Base-by-base conservation (phyloP, 2,888 invertebrate genomes). In the Melanostoma scalare region DNA sequence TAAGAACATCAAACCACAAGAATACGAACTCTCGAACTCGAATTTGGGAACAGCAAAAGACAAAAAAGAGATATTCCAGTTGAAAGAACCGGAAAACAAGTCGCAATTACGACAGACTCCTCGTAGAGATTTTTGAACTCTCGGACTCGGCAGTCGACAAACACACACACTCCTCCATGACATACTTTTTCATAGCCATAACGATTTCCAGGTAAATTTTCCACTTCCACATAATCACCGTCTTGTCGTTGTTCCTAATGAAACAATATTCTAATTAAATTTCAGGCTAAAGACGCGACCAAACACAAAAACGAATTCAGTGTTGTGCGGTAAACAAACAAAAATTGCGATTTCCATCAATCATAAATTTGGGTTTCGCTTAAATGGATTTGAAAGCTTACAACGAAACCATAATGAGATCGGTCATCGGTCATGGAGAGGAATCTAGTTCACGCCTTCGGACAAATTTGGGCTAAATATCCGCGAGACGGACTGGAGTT, bases 381-480 rank as follows among this genome's bases (percentile, higher is more conserved):
- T 77, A 72, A 81, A 68, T 48, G 77, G 56, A 72, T 71, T 44
- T 38, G 30, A 36, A 50, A 46, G 60, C 65, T 71, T 69, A 80
- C 75, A 60, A 53, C 42, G 6, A 35, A 61, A 58, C 50, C 56
- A 74, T 44, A 63, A 55, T 60, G 48, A 77, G 65, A 55, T 67
- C 56, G 78, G 73, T 74, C 68, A 61, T 52, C 63, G 63, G 63
- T 63, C 48, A 63, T 50, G 20, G 20, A 20, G 50, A 61, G 56
- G 68, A 74, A 68, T 79, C 74, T 79, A 69, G 79, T 63, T 74
- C 74, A 79, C 74, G 74, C 79, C 74, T 63, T 68, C 74, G 36
- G 61, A 61, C 46, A 48, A 67, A 67, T 73, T 53, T 61, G 53
- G 61, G 55, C 63, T 68, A 65, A 71, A 50, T 72, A 60, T 60